These are phyloP conservation scores for Leucophenga varia DNA, from an alignment of 1,140 invertebrate genomes.

Conservation along the genomic window DNA sequence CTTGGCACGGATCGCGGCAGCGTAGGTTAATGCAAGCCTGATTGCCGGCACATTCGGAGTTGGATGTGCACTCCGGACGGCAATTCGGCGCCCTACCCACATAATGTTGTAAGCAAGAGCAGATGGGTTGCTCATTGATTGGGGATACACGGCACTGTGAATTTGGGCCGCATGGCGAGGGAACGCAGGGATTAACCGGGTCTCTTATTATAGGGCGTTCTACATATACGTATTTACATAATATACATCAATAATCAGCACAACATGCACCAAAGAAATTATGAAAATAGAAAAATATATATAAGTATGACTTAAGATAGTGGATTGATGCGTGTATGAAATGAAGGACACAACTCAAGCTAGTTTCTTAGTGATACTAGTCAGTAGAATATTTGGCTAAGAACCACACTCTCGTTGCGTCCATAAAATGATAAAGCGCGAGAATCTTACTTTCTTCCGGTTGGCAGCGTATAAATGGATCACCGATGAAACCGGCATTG, in stretches of 20 bases:
- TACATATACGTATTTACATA: conserved; percentile 43
- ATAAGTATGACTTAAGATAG: conserved; percentile 16
- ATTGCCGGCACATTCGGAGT: conserved; percentile 74
- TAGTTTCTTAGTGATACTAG: too few relatives aligned
- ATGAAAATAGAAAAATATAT: conserved; percentile 33
- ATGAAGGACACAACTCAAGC: conserved; percentile 13
- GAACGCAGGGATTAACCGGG: conserved; percentile 67
- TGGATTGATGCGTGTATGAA: conserved; percentile 17
- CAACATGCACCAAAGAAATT: conserved; percentile 45
- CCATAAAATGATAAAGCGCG: neutral
- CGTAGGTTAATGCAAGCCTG: conserved; percentile 73
- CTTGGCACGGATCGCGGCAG: conserved; percentile 76
- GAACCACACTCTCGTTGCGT: neutral
- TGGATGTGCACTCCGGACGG: conserved; percentile 74
- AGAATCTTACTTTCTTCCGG: conserved; percentile 63
- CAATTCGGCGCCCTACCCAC: conserved; percentile 75
- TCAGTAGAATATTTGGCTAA: too few relatives aligned
- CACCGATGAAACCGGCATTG: conserved; percentile 66
- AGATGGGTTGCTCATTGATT: conserved; percentile 65
- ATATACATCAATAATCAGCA: conserved; percentile 27
- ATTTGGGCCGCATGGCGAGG: conserved; percentile 80
- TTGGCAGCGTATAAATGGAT: conserved; percentile 71
- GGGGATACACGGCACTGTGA: conserved; percentile 72
- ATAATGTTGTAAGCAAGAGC: conserved; percentile 72
- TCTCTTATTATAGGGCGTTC: conserved; percentile 53